Evolutionary conservation across 2,113 vertebrate species (phyloP).

Genomic region (Peromyscus californicus): DNA sequence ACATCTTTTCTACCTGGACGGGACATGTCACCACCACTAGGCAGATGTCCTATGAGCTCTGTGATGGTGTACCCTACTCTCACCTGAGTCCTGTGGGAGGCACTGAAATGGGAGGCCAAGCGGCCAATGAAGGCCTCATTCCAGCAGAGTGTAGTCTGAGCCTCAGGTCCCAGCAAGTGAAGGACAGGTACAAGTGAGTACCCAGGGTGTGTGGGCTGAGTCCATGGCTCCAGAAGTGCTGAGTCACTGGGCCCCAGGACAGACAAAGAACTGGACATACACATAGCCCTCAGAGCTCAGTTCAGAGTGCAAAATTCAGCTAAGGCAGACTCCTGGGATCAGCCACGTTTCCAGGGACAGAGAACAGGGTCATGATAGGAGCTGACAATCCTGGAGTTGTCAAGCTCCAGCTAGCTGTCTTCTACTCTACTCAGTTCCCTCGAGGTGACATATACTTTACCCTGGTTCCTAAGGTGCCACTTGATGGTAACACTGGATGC

Average conservation of each 20-base stretch:
- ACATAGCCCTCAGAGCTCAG: background rate
- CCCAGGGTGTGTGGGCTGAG: background rate
- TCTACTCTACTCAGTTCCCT: background rate
- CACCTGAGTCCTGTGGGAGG: background rate
- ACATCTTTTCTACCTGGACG: rapidly evolving
- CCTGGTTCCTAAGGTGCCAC: background rate
- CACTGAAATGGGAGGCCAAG: no score
- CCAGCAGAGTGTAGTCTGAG: background rate
- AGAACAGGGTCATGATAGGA: no score
- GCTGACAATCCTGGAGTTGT: background rate
- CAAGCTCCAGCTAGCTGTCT: background rate
- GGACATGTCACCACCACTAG: background rate
- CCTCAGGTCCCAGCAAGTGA: background rate
- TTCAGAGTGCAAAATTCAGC: background rate
- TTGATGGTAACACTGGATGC: background rate
- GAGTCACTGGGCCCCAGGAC: background rate
- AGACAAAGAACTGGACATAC: background rate
- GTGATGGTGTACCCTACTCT: background rate
- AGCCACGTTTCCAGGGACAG: background rate
- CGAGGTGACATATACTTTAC: background rate
- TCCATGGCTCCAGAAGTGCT: background rate
- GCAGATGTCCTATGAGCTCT: background rate
- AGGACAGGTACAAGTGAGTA: background rate
- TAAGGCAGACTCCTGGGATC: background rate
- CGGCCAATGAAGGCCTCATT: background rate